Base-by-base conservation (phyloP, 2,113 vertebrate species). In the Saguinus imperator region DNA sequence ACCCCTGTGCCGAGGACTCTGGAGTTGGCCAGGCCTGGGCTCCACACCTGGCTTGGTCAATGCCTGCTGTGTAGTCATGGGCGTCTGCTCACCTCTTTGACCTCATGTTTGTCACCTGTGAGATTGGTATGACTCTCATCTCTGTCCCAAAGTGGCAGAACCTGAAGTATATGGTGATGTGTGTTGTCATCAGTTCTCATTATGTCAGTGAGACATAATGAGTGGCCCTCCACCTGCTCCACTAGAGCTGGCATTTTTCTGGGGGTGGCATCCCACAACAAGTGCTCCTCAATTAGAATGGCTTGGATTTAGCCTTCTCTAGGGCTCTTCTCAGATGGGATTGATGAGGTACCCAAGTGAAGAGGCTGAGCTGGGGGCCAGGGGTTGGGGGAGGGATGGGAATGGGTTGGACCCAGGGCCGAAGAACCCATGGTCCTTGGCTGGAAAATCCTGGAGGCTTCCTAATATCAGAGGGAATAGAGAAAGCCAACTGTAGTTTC, bases 191-290 rank as follows among this genome's bases (percentile, higher is more conserved):
- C 8, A 75, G 76, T 70, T 89, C 57, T 72, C 18, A 57, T 27
- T 23, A 1, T 27, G 48, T 84, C 86, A 52, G 52, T 52, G 52
- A 52, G 52, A 52, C 52, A 52, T 52, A 52, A 52, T 52, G 16
- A 52, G 52, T 52, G 52, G 52, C 52, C 0, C 57, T 17, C 35
- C 52, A 9, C 75, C 70, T 58, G 77, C n/a, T 85, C 79, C 14
- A 20, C 77, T n/a, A 82, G 43, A 96, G 70, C 87, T 87, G 61
- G 77, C 29, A n/a, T 89, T 91, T 96, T 85, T 58, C 79, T 89
- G 25, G 76, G 58, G 61, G 68, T 92, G 58, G 84, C 70, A 92
- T 66, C 45, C 48, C 21, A 52, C 16, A 94, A 29, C 29, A 68
- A 58, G 20, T 37, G 12, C 68, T 85, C 55, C 37, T 73, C 85